Conservation (phyloP, 2,888 invertebrate genomes). For the Lycocerus yunnanus region DNA sequence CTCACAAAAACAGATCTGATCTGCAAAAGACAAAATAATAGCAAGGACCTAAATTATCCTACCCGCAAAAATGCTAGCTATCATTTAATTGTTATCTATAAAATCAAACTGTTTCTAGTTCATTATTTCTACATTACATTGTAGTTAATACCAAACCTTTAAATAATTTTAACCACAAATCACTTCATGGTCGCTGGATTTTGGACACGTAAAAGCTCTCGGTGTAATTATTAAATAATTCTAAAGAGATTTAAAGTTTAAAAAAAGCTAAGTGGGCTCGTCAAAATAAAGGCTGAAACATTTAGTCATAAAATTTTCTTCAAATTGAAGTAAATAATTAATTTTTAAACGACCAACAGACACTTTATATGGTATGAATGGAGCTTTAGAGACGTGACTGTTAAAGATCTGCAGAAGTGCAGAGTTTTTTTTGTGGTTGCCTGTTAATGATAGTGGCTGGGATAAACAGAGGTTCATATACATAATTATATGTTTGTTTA, state of each 20-base stretch:
- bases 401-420: constrained; percentile 21
- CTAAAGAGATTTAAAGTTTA: background rate
- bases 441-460: constrained; percentile 53
- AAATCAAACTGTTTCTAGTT: background rate
- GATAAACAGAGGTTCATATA: constrained; percentile 57
- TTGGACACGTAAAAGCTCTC: background rate
- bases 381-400: constrained; percentile 11
- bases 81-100: background rate
- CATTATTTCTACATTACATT: background rate
- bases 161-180: background rate
- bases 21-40: background rate
- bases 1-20: background rate
- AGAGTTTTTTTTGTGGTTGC: constrained; percentile 26
- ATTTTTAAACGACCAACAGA: background rate
- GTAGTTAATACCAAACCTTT: constrained; percentile 3
- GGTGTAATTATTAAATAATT: background rate
- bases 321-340: constrained; percentile 4
- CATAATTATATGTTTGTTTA: constrained; percentile 59
- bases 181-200: background rate
- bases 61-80: background rate
- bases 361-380: constrained; percentile 17
- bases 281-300: background rate
- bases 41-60: background rate
- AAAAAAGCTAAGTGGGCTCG: background rate
- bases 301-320: constrained; percentile 1